Base-by-base conservation (phyloP, 2,888 invertebrate species). In the Tachystola acroxantha region DNA sequence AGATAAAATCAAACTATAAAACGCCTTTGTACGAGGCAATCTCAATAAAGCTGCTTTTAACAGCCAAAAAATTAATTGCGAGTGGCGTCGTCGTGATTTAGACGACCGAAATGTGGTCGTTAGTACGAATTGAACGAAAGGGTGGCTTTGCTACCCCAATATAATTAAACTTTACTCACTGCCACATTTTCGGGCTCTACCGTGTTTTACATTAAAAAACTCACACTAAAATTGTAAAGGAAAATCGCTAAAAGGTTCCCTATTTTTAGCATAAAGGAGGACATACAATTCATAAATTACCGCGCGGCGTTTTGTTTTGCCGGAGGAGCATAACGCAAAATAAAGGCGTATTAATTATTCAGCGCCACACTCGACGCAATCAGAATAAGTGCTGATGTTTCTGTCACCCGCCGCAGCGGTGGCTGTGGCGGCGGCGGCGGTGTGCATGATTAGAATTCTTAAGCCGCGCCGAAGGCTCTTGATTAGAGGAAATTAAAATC, bases 401-500 rank as follows among this genome's bases (percentile, higher is more conserved):
- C 78, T 86, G 86, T 86, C 85, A 86, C 76, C 74, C 61, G 66
- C 62, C 60, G 65, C 62, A 40, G 55, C 35, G 43, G 48, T 40
- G 44, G 51, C 40, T 45, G 34, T 36, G 40, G 50, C 45, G 46
- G 54, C 34, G 42, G 48, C 40, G 43, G 52, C 40, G 46, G 37
- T 38, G 42, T 36, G 75, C 86, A 86, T 78, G 86, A 84, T 86
- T 86, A 85, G 86, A 86, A 86, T 86, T 82, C 86, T 86, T 84
- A 86, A 85, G 85, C 81, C 69, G 64, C 73, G 75, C 82, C 81
- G 73, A 82, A 80, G 84, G 82, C 82, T 76, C 76, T 79, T 86
- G 86, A 86, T 86, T 86, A 86, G 85, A 86, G 86, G 86, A 86
- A 86, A 86, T 86, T 86, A 86, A 86, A 86, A 86, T 85, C 84